Evolutionary conservation across 2,113 vertebrate species (phyloP).

Genomic region (Sterna hirundo): DNA sequence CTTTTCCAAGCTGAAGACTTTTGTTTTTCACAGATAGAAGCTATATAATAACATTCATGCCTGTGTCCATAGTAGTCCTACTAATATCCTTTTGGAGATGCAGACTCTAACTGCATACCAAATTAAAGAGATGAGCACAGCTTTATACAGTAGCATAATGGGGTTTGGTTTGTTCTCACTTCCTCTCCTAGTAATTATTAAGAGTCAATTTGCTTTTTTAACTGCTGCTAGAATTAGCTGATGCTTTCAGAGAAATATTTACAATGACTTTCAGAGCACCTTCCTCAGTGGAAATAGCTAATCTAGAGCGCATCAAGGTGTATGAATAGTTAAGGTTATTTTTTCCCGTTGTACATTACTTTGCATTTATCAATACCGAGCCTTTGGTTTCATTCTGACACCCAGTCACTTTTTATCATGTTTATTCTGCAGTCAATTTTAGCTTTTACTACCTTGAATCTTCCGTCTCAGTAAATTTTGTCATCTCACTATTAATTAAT

Average conservation of each 20-base stretch:
- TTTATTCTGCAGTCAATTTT: background rate
- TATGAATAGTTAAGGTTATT: background rate
- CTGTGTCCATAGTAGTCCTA: background rate
- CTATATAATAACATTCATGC: background rate
- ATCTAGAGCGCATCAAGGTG: background rate
- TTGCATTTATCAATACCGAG: background rate
- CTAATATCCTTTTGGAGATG: background rate
- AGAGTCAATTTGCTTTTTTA: background rate
- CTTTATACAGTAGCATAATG: background rate
- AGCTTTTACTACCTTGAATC: background rate
- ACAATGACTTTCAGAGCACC: background rate
- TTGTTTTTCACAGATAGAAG: background rate
- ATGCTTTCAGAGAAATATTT: background rate
- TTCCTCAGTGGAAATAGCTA: background rate
- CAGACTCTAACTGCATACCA: background rate
- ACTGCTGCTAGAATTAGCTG: background rate
- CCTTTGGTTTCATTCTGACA: background rate
- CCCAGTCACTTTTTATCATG: background rate
- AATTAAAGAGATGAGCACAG: background rate
- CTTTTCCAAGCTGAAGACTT: background rate
- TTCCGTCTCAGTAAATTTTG: background rate
- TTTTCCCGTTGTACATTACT: background rate
- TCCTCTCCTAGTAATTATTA: background rate
- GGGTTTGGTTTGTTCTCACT: background rate
- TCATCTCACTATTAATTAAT: background rate